Conservation (phyloP, 1,140 invertebrate genomes). For the Solenopsis invicta region DNA sequence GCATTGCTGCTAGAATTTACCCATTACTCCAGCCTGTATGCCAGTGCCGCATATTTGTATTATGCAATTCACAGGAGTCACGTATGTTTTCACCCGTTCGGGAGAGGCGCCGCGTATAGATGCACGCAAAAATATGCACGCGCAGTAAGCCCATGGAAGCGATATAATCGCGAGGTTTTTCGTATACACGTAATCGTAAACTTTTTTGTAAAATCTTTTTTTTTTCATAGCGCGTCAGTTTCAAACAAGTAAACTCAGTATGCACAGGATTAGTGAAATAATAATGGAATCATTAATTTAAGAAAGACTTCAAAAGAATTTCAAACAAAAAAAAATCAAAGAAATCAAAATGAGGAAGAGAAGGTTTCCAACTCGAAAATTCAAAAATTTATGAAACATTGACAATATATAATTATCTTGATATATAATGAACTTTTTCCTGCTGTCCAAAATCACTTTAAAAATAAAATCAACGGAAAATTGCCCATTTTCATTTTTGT, state of each 20-base stretch:
- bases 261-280: not conserved
- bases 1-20: not conserved
- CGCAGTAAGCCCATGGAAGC: not conserved
- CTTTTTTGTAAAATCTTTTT: not conserved
- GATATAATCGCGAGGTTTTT: not conserved
- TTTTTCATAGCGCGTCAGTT: not conserved
- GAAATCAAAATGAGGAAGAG: too few relatives aligned
- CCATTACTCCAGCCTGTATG: not conserved
- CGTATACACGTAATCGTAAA: not conserved
- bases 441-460: too few relatives aligned
- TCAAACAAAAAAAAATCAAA: not conserved
- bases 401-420: too few relatives aligned
- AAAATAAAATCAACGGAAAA: too few relatives aligned
- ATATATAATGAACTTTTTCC: too few relatives aligned
- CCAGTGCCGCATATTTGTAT: constrained; percentile 2
- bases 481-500: too few relatives aligned
- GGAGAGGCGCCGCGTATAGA: not conserved
- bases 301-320: not conserved
- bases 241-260: not conserved
- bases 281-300: not conserved
- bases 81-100: constrained; percentile 13
- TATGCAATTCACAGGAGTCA: constrained; percentile 15
- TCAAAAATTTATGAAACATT: too few relatives aligned
- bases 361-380: too few relatives aligned
- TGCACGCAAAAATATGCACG: not conserved